These are phyloP conservation scores for Xanthorhoe designata DNA, from an alignment of 2,888 invertebrate species.

Conservation along the genomic window DNA sequence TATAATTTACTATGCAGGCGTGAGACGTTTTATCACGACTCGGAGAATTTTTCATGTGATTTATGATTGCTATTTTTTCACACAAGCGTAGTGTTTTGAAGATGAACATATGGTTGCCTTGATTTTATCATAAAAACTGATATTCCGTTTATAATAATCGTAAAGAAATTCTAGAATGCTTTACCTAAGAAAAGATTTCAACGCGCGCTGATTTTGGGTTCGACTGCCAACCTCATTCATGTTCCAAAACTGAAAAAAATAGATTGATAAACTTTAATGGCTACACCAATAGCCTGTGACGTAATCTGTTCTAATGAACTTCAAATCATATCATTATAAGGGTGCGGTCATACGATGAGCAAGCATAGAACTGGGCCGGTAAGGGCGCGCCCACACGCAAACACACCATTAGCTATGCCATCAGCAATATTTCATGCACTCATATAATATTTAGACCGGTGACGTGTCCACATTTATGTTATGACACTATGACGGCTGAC, in stretches of 20 bases:
- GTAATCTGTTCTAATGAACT: conserved; percentile 47
- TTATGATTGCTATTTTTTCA: conserved; percentile 49
- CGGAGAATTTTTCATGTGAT: conserved; percentile 46
- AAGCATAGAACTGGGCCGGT: conserved; percentile 45
- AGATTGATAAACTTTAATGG: conserved; percentile 7
- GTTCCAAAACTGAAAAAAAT: conserved; percentile 13
- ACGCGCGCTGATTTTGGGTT: conserved; percentile 26
- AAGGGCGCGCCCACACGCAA: conserved; percentile 78
- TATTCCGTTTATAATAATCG: conserved; percentile 22
- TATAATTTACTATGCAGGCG: conserved; percentile 53
- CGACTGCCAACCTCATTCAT: not conserved
- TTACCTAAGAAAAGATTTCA: conserved; percentile 34
- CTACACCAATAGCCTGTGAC: conserved; percentile 34
- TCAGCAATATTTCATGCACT: conserved; percentile 71
- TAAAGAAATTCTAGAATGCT: conserved; percentile 11
- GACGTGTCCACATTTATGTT: conserved; percentile 75
- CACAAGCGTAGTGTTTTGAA: conserved; percentile 44
- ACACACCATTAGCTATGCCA: conserved; percentile 68
- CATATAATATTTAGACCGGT: conserved; percentile 71
- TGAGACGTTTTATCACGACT: conserved; percentile 53
- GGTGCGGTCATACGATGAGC: conserved; percentile 58
- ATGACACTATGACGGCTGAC: conserved; percentile 66
- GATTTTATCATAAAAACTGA: conserved; percentile 29
- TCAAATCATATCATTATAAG: conserved; percentile 48
- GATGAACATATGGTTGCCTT: conserved; percentile 34